A percentile compares a stretch with the other conserved stretches of the same genome.
Conservation (phyloP, 2,888 invertebrate species). For the Ichneumoninae sp. region DNA sequence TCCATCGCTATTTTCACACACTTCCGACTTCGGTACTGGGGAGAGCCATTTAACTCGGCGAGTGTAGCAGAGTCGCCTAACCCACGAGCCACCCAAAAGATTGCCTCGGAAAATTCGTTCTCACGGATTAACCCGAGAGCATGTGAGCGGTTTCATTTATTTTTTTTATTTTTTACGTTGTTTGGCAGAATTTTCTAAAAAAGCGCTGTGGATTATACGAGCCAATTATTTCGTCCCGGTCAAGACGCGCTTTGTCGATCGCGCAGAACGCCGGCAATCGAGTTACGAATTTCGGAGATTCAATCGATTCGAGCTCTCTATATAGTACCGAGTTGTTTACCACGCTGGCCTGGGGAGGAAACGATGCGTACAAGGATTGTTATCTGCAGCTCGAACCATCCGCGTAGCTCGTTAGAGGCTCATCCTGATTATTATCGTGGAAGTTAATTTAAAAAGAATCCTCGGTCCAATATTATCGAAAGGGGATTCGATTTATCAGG, state of each 20-base stretch:
- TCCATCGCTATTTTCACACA: conserved; percentile 53
- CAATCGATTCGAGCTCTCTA: conserved; percentile 11
- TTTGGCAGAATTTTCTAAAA: conserved; percentile 3
- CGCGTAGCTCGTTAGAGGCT: conserved; percentile 37
- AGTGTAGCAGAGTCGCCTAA: conserved; percentile 40
- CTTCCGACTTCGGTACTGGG: conserved; percentile 22
- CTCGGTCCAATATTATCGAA: not conserved
- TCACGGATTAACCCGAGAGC: conserved; percentile 42
- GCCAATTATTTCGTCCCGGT: conserved; percentile 28
- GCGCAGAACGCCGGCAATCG: conserved; percentile 8
- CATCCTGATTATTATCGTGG: conserved; percentile 39
- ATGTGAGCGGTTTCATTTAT: not conserved
- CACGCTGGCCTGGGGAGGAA: conserved; percentile 11
- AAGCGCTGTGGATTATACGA: not conserved
- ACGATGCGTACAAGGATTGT: conserved; percentile 29
- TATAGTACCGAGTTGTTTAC: conserved; percentile 50
- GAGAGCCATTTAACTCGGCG: conserved; percentile 55
- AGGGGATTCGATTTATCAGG: not conserved
- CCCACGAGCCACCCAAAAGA: conserved; percentile 38
- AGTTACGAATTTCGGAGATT: conserved; percentile 45
- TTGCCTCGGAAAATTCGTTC: conserved; percentile 52
- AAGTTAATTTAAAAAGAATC: not conserved
- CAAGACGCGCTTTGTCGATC: conserved; percentile 24
- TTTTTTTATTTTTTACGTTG: conserved; percentile 16
- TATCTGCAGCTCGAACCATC: conserved; percentile 3